Conservation (phyloP, 2,113 vertebrate genomes). For the Protobothrops flavoviridis region DNA sequence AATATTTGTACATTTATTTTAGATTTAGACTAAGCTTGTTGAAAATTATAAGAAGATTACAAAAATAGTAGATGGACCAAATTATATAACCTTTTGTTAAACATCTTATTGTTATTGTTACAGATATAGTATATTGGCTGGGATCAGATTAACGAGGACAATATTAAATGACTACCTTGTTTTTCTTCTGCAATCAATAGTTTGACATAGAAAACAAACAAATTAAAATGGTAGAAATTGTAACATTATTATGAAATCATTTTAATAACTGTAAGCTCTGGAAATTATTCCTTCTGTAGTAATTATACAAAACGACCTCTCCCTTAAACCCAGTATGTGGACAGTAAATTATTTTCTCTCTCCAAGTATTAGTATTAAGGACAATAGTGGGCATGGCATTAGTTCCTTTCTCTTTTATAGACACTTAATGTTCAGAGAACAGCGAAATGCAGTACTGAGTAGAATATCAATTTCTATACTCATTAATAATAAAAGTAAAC, state of each 20-base stretch:
- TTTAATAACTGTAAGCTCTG: neutral
- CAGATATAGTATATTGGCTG: no score
- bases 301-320: neutral
- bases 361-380: neutral
- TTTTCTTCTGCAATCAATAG: no score
- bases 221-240: neutral
- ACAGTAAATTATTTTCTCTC: neutral
- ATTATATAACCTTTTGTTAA: neutral
- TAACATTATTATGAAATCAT: neutral
- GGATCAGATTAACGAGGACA: neutral
- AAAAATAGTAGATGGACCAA: neutral
- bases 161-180: neutral
- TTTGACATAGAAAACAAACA: neutral
- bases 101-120: neutral
- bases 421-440: neutral
- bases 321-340: neutral
- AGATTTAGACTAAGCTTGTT: neutral
- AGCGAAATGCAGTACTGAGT: conserved; percentile 5
- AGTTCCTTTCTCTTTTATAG: neutral
- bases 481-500: neutral
- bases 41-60: neutral
- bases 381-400: neutral
- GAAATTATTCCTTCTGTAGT: neutral
- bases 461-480: neutral
- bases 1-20: neutral